Evolutionary conservation across 2,113 vertebrate species (phyloP).

Genomic region (Dryoscopus gambensis): DNA sequence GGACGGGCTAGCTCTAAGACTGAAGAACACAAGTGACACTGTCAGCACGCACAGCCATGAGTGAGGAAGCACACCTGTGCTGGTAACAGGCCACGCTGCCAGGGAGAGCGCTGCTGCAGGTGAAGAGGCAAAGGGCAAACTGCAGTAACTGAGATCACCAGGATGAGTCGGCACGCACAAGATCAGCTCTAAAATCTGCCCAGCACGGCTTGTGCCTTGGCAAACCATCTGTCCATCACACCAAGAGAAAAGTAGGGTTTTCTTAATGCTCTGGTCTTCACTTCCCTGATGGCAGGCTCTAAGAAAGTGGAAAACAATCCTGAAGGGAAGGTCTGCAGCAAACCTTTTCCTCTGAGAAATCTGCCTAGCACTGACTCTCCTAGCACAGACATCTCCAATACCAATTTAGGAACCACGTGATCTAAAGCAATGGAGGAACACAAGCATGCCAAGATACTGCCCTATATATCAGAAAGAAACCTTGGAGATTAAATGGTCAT

Average conservation of each 20-base stretch:
- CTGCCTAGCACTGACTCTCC: background rate
- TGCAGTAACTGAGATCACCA: background rate
- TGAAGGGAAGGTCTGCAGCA: background rate
- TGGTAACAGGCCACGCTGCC: background rate
- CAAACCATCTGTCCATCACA: background rate
- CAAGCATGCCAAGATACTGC: background rate
- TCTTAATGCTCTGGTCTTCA: background rate
- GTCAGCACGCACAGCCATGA: background rate
- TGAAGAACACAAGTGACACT: background rate
- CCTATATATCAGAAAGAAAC: background rate
- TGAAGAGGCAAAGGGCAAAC: background rate
- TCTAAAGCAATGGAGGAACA: background rate
- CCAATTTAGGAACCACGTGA: background rate
- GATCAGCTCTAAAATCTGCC: background rate
- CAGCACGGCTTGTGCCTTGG: background rate
- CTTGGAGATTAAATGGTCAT: background rate
- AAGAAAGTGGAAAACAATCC: background rate
- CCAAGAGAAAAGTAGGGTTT: background rate
- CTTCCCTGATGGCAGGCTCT: background rate
- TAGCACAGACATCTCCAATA: background rate
- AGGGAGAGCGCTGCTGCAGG: background rate
- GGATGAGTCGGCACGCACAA: background rate
- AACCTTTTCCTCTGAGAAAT: background rate
- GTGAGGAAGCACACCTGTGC: accelerated
- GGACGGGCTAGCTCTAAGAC: background rate